Evolutionary conservation across 2,797 vertebrate genomes (phyloP).

Genomic region (Menidia menidia): DNA sequence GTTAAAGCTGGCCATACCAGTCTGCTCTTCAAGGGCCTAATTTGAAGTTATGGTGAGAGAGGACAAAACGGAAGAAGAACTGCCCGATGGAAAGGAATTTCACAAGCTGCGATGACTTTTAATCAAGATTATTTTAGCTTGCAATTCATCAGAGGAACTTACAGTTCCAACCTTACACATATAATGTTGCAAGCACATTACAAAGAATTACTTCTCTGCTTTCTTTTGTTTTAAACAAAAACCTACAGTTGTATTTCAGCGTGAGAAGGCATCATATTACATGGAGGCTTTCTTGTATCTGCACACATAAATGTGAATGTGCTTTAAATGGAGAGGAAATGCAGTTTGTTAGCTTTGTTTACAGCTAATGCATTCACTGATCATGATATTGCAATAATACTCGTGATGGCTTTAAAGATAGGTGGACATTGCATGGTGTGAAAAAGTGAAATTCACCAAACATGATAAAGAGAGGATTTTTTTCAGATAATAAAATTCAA

Average conservation of each 20-base stretch:
- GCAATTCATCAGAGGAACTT: background rate
- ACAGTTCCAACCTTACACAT: background rate
- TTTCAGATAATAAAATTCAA: too few relatives aligned
- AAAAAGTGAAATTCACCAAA: background rate
- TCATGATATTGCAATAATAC: too few relatives aligned
- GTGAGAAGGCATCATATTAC: background rate
- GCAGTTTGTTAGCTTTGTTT: too few relatives aligned
- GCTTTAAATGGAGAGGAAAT: background rate
- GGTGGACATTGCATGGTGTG: too few relatives aligned
- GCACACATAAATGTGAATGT: background rate
- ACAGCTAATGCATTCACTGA: too few relatives aligned
- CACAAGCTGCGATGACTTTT: slow-evolving; percentile 25
- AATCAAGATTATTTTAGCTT: background rate
- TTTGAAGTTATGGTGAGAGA: background rate
- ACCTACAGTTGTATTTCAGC: background rate
- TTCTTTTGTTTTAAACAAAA: background rate
- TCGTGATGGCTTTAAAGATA: too few relatives aligned
- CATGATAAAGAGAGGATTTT: too few relatives aligned
- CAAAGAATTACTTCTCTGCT: background rate
- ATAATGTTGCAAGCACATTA: background rate
- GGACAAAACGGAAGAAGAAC: background rate
- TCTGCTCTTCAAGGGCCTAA: background rate
- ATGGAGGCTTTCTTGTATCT: background rate
- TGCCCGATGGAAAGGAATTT: slow-evolving; percentile 20
- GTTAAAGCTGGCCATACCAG: background rate